phyloP scores from a whole-genome alignment of 2,888 invertebrate genomes.

The Sesia bembeciformis region DNA sequence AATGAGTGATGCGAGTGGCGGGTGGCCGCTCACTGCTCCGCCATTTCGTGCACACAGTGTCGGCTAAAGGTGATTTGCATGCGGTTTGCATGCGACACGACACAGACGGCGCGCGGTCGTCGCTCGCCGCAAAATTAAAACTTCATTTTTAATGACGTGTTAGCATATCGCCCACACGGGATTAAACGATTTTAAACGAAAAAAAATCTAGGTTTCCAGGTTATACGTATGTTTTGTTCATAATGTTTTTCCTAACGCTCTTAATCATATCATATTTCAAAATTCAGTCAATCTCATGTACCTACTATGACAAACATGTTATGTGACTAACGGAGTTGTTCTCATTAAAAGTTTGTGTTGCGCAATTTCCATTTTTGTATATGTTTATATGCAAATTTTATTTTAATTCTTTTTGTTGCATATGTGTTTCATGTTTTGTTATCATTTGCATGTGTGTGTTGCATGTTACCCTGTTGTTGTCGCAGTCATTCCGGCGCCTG shows the following conservation, averaged over 20 bases:
- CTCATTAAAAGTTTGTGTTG: too few species aligned
- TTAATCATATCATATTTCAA: too few species aligned
- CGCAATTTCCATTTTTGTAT: too few species aligned
- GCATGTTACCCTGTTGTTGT: slow-evolving; percentile 57
- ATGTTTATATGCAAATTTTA: neutral
- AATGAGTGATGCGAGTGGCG: neutral
- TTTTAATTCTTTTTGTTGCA: slow-evolving; percentile 3
- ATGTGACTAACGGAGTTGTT: too few species aligned
- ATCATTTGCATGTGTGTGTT: slow-evolving; percentile 47
- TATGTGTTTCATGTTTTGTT: slow-evolving; percentile 16
- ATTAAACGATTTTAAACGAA: slow-evolving; percentile 17
- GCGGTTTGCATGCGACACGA: slow-evolving; percentile 19
- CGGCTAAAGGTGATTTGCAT: slow-evolving; percentile 28
- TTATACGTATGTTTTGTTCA: too few species aligned
- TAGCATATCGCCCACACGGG: slow-evolving; percentile 30
- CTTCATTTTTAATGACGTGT: slow-evolving; percentile 63
- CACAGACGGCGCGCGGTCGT: slow-evolving; percentile 17
- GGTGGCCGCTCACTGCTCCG: neutral
- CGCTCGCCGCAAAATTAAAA: slow-evolving; percentile 46
- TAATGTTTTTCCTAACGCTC: too few species aligned
- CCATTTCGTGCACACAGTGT: slow-evolving; percentile 3
- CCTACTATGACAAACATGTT: too few species aligned
- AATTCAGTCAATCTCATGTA: too few species aligned
- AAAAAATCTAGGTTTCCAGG: too few species aligned
- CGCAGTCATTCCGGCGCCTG: slow-evolving; percentile 58